Evolutionary conservation across 2,113 vertebrate genomes (phyloP).

Genomic region (Parus major): DNA sequence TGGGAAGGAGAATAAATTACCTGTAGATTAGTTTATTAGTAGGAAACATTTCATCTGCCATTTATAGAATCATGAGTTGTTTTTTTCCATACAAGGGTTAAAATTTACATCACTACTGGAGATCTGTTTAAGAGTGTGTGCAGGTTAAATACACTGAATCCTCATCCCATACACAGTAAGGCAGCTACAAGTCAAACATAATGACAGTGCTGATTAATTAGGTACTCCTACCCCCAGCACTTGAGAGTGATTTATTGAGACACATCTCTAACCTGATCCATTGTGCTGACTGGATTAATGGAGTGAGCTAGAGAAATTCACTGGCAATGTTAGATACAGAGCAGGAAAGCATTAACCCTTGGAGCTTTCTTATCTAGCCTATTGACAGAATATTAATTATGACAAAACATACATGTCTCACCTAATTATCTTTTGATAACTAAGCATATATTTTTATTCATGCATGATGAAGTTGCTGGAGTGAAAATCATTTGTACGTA

Average conservation of each 20-base stretch:
- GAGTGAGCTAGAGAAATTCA: conserved; percentile 80
- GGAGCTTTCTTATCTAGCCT: conserved; percentile 78
- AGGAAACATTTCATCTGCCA: neutral
- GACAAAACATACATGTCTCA: conserved; percentile 76
- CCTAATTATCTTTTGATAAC: conserved; percentile 80
- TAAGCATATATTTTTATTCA: conserved; percentile 75
- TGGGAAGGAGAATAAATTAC: neutral
- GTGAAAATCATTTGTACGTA: conserved; percentile 64
- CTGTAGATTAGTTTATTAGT: neutral
- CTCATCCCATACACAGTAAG: conserved; percentile 81
- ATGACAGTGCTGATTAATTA: conserved; percentile 89
- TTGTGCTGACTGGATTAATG: conserved; percentile 86
- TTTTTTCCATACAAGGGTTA: conserved; percentile 71
- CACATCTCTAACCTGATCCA: conserved; percentile 82
- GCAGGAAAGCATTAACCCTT: conserved; percentile 79
- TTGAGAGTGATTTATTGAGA: conserved; percentile 87
- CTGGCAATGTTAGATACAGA: conserved; percentile 74
- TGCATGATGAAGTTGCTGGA: conserved; percentile 59
- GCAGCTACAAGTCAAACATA: conserved; percentile 87
- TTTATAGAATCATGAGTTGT: neutral
- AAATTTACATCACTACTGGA: conserved; percentile 70
- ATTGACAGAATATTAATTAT: conserved; percentile 85
- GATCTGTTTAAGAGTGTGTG: conserved; percentile 76
- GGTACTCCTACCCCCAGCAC: conserved; percentile 80
- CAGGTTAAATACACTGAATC: conserved; percentile 81